Conservation (phyloP, 2,888 invertebrate species). For the Anthrax anthrax region DNA sequence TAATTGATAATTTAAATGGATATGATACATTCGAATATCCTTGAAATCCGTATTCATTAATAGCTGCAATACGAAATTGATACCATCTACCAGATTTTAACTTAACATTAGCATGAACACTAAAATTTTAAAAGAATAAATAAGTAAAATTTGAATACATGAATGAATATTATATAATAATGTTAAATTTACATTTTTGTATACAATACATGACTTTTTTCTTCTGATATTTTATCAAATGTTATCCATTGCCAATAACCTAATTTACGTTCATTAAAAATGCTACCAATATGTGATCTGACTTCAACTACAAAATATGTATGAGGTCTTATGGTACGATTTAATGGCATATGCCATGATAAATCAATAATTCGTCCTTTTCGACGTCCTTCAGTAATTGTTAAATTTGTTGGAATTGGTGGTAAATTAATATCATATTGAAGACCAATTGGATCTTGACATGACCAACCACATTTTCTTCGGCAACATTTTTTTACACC, state of each 20-base stretch:
- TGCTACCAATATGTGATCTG: constrained; percentile 52
- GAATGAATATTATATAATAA: neutral
- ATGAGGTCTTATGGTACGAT: constrained; percentile 8
- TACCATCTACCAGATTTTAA: constrained; percentile 57
- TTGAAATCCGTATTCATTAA: constrained; percentile 53
- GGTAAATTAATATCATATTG: constrained; percentile 41
- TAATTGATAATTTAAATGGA: constrained; percentile 37
- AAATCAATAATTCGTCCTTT: constrained; percentile 9
- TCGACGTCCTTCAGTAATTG: constrained; percentile 39
- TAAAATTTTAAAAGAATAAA: neutral
- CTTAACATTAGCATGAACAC: constrained; percentile 16
- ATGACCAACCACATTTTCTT: constrained; percentile 52
- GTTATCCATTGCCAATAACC: constrained; percentile 44
- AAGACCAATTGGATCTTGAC: constrained; percentile 45
- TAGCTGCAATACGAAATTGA: constrained; percentile 61
- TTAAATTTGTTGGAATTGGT: constrained; percentile 45
- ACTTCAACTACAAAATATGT: constrained; percentile 50
- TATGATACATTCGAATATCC: constrained; percentile 54
- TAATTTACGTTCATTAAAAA: constrained; percentile 47
- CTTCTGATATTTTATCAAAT: constrained; percentile 26
- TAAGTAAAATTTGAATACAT: neutral
- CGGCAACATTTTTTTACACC: constrained; percentile 55
- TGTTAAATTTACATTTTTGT: constrained; percentile 10
- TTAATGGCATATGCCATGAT: constrained; percentile 10
- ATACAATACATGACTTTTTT: constrained; percentile 15